Evolutionary conservation across 2,113 vertebrate genomes (phyloP).

Genomic region (Benthochromis sp.): DNA sequence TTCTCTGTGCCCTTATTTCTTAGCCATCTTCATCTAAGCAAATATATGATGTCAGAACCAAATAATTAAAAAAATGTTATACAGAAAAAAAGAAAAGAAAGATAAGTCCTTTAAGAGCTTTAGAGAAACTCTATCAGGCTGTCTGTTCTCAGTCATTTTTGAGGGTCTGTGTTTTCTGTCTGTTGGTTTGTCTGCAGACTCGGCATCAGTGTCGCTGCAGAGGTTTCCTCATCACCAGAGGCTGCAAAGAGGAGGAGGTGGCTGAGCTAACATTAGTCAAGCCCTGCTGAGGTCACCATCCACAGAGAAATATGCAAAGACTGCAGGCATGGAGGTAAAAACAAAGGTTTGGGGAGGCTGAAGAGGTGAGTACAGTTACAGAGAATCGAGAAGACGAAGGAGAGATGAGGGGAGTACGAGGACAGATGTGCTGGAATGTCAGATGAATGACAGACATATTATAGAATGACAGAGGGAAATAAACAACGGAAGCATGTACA

Average conservation of each 20-base stretch:
- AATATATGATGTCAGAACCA: neutral
- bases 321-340: slow-evolving; percentile 1
- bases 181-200: slow-evolving; percentile 46
- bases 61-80: neutral
- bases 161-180: slow-evolving; percentile 23
- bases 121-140: slow-evolving; percentile 21
- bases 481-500: neutral
- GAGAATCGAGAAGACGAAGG: neutral
- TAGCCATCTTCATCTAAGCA: neutral
- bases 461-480: neutral
- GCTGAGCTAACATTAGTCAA: slow-evolving; percentile 95
- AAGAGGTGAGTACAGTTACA: neutral
- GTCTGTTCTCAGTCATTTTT: slow-evolving; percentile 16
- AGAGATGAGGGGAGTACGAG: neutral
- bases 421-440: neutral
- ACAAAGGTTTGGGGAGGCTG: neutral
- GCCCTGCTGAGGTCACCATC: slow-evolving; percentile 72
- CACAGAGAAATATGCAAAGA: slow-evolving; percentile 49
- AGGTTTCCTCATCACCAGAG: slow-evolving; percentile 94
- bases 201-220: slow-evolving; percentile 91
- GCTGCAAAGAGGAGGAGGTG: slow-evolving; percentile 97
- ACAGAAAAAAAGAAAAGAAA: neutral
- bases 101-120: neutral
- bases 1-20: neutral
- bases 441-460: neutral